Percentiles rank a stretch among this genome's conserved stretches.
Conservation (phyloP, 2,888 invertebrate species). For the Crematogaster levior region DNA sequence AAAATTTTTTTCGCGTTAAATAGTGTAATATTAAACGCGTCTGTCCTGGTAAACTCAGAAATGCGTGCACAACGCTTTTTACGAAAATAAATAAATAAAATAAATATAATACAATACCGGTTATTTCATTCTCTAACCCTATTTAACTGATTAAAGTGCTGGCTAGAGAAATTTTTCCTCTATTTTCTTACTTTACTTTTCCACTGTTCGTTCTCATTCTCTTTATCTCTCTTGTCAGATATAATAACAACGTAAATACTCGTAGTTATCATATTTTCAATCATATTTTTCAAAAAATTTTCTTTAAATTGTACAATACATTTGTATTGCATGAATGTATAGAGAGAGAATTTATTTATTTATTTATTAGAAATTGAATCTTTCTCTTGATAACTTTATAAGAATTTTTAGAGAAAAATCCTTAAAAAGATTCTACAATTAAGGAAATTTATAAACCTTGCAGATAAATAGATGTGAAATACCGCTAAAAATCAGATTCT, state of each 20-base stretch:
- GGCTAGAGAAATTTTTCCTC: background rate
- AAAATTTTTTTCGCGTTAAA: background rate
- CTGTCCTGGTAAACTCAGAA: background rate
- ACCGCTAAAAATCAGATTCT: background rate
- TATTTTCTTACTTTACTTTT: background rate
- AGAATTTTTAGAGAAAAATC: background rate
- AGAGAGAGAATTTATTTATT: too few relatives aligned
- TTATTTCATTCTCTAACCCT: background rate
- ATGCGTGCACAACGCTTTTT: background rate
- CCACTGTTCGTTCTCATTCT: background rate
- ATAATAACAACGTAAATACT: background rate
- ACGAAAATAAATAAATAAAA: background rate
- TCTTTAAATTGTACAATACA: background rate
- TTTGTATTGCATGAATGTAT: background rate
- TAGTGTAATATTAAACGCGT: conserved; percentile 26
- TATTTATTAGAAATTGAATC: background rate
- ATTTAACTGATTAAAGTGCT: conserved; percentile 5
- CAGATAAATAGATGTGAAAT: background rate
- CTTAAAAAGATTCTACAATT: background rate
- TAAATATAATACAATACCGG: too few relatives aligned
- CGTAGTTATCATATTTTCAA: too few relatives aligned
- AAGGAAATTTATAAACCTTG: background rate
- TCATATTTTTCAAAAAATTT: background rate
- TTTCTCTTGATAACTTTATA: background rate
- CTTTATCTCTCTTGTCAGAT: background rate